Conservation (phyloP, 2,113 vertebrate genomes). For the Myxocyprinus asiaticus region DNA sequence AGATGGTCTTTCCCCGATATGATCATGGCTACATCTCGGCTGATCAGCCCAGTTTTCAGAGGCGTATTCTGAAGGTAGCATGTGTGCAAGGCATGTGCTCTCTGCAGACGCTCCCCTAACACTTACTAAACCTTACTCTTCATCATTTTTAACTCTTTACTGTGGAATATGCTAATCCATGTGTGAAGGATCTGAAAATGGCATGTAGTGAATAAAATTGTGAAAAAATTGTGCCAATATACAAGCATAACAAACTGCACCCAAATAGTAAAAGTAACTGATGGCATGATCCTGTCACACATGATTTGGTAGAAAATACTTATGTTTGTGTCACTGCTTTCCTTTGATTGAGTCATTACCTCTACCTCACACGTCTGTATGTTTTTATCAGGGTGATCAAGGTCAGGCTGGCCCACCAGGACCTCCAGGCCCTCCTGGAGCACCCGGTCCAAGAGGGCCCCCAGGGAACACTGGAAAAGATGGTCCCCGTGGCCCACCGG, state of each 20-base stretch:
- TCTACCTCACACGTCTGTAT: slow-evolving; percentile 6
- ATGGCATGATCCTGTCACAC: background rate
- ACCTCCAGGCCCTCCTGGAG: slow-evolving; percentile 87
- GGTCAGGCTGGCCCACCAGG: slow-evolving; percentile 85
- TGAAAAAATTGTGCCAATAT: no score
- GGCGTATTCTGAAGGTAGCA: slow-evolving; percentile 89
- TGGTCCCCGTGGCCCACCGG: slow-evolving; percentile 84
- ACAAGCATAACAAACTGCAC: no score
- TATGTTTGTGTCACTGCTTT: no score
- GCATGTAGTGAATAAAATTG: slow-evolving; percentile 2
- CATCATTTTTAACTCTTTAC: background rate
- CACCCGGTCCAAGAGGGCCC: slow-evolving; percentile 87
- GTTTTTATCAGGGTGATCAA: slow-evolving; percentile 83
- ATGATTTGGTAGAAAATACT: background rate
- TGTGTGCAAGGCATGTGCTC: slow-evolving; percentile 50
- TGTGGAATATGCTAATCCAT: background rate
- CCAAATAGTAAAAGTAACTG: no score
- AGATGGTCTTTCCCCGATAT: slow-evolving; percentile 92
- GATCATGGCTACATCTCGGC: slow-evolving; percentile 84
- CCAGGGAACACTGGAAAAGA: slow-evolving; percentile 93
- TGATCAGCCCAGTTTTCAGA: slow-evolving; percentile 82
- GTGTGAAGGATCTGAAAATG: background rate
- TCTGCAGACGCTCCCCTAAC: background rate
- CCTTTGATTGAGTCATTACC: no score
- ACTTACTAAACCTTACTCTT: background rate